Conservation (phyloP, 1,140 invertebrate species). For the Anastrepha ludens region DNA sequence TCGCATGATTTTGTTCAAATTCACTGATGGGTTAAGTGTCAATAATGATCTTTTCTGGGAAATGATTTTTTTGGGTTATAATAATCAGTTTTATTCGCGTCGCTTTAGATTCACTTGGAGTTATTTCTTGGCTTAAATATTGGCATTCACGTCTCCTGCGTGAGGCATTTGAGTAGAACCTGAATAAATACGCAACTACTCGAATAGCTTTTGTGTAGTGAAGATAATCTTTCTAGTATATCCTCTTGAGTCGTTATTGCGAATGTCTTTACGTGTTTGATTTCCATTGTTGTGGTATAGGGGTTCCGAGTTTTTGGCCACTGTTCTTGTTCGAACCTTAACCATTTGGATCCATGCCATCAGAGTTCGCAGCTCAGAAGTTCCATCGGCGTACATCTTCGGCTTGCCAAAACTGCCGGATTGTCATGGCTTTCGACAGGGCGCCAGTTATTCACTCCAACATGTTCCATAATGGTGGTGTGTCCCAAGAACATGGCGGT, state of each 20-base stretch:
- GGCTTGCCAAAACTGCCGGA: conserved; percentile 74
- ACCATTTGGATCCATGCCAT: neutral
- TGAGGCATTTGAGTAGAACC: neutral
- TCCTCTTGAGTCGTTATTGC: neutral
- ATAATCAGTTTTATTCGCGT: neutral
- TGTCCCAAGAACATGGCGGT: conserved; percentile 64
- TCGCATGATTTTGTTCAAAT: neutral
- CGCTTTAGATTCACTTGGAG: neutral
- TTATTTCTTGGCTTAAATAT: neutral
- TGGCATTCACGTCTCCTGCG: neutral
- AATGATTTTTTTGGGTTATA: neutral
- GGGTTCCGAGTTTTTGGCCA: neutral
- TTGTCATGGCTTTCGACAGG: conserved; percentile 71
- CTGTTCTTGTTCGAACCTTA: neutral
- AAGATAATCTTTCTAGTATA: neutral
- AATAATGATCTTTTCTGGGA: neutral
- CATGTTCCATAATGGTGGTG: conserved; percentile 61
- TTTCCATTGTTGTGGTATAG: neutral
- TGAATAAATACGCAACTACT: neutral
- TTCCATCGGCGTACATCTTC: conserved; percentile 62
- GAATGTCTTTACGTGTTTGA: neutral
- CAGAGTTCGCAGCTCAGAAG: neutral
- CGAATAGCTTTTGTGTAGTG: too few species aligned
- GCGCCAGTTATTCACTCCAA: conserved; percentile 72
- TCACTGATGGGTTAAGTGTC: neutral